phyloP scores from a whole-genome alignment of 2,888 invertebrate species.

The Cerastoderma edule region DNA sequence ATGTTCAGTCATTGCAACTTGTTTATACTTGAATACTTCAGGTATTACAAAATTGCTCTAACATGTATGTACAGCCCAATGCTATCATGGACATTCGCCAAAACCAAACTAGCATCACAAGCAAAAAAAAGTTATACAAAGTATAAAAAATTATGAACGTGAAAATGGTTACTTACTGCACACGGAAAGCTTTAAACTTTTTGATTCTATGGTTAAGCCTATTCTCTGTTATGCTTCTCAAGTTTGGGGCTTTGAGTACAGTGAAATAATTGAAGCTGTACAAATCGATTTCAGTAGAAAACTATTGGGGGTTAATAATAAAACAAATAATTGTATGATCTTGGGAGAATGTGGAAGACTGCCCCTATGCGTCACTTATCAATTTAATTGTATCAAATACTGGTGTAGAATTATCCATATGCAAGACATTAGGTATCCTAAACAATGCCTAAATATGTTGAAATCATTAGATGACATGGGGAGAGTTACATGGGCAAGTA shows the following conservation, averaged over 20 bases:
- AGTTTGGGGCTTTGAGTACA: conserved; percentile 14
- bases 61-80: too few relatives aligned
- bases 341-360: conserved; percentile 20
- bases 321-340: conserved; percentile 7
- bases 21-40: too few relatives aligned
- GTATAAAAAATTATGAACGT: not conserved
- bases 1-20: too few relatives aligned
- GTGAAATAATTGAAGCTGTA: conserved; percentile 8
- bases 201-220: conserved; percentile 15
- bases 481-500: conserved; percentile 20
- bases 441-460: conserved; percentile 18
- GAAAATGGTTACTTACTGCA: conserved; percentile 1
- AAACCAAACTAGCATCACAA: conserved; percentile 2
- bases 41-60: too few relatives aligned
- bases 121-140: conserved; percentile 13
- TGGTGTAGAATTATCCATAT: conserved; percentile 24
- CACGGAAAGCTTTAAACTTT: conserved; percentile 8
- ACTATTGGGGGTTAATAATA: conserved; percentile 7
- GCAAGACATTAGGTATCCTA: conserved; percentile 7
- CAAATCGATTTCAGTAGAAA: conserved; percentile 13
- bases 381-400: conserved; percentile 16
- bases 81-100: too few relatives aligned
- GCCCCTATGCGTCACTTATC: conserved; percentile 14
- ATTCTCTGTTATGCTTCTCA: conserved; percentile 9
- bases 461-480: conserved; percentile 10